A percentile compares a stretch with the other conserved stretches of the same genome.
Evolutionary conservation across 1,140 invertebrate species (phyloP).

Genomic region (Hyles vespertilio): DNA sequence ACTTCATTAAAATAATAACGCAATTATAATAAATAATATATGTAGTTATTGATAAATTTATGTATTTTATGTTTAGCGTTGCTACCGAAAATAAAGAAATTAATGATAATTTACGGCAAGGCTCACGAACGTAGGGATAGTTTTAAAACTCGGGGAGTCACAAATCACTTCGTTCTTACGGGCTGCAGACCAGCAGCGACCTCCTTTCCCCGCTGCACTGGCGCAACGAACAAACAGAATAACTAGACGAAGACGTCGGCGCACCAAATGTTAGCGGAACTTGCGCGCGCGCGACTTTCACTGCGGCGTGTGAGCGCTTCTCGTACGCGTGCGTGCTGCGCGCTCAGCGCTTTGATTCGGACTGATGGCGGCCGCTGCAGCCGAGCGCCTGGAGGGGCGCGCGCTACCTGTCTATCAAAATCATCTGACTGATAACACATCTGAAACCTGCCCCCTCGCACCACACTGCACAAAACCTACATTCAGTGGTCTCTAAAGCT

Average conservation of each 20-base stretch:
- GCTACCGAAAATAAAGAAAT: background rate
- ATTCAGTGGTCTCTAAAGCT: no score
- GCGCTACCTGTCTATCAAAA: slow-evolving; percentile 26
- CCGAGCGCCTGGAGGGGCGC: slow-evolving; percentile 33
- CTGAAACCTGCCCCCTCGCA: slow-evolving; percentile 45
- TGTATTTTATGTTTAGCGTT: no score
- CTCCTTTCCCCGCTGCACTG: slow-evolving; percentile 72
- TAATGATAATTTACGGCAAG: slow-evolving; percentile 21
- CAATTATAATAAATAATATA: no score
- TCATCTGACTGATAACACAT: slow-evolving; percentile 35
- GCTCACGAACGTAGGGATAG: slow-evolving; percentile 46
- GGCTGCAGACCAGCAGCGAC: slow-evolving; percentile 53
- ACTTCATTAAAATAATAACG: no score
- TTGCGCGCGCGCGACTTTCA: slow-evolving; percentile 69
- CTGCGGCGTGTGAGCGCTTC: slow-evolving; percentile 39
- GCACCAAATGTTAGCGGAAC: slow-evolving; percentile 62
- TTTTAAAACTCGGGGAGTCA: slow-evolving; percentile 37
- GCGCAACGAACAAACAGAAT: slow-evolving; percentile 70
- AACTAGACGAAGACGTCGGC: slow-evolving; percentile 65
- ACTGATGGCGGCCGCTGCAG: slow-evolving; percentile 40
- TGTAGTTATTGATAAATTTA: no score
- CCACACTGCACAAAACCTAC: background rate
- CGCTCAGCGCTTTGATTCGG: slow-evolving; percentile 51
- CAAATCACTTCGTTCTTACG: slow-evolving; percentile 53
- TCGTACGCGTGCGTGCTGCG: slow-evolving; percentile 40